Percentiles rank a stretch among this genome's conserved stretches.
Conservation (phyloP, 2,113 vertebrate genomes). For the Sitta europaea region DNA sequence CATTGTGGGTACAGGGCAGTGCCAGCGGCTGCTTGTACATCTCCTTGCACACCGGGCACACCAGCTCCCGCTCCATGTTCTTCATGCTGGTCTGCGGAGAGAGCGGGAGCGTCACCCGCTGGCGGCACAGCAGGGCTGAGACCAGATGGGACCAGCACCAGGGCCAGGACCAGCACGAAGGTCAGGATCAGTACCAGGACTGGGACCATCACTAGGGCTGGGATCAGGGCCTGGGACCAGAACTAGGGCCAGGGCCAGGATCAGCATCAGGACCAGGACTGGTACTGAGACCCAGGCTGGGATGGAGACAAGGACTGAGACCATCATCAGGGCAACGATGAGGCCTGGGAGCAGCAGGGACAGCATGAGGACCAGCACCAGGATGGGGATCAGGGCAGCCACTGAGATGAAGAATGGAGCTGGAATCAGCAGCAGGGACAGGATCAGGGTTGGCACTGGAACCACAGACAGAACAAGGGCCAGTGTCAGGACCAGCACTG, state of each 20-base stretch:
- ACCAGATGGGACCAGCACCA: background rate
- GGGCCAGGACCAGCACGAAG: background rate
- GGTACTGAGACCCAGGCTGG: no score
- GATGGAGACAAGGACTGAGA: no score
- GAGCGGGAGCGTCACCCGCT: background rate
- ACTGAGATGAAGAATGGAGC: background rate
- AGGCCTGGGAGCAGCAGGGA: background rate
- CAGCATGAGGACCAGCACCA: background rate
- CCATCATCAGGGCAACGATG: no score
- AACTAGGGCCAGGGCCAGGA: rapidly evolving
- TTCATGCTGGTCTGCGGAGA: constrained; percentile 90
- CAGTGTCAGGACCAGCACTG: background rate
- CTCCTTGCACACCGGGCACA: constrained; percentile 91
- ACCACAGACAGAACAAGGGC: background rate
- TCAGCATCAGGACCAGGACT: no score
- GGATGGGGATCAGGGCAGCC: background rate
- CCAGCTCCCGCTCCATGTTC: constrained; percentile 93
- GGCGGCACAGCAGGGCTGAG: rapidly evolving
- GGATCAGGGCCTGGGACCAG: background rate
- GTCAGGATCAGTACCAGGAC: rapidly evolving
- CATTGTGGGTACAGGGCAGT: constrained; percentile 90
- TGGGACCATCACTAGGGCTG: rapidly evolving
- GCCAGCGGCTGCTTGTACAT: constrained; percentile 95
- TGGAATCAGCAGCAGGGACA: background rate
- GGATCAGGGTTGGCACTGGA: background rate